Conservation (phyloP, 1,140 invertebrate genomes). For the Drosophila melanogaster region Release_6_plus_ISO1_MT NT_037436.4:285501-286000, state of each 20-base stretch:
- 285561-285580: not conserved
- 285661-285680: constrained; percentile 33
- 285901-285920: constrained; percentile 4
- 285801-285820: not conserved
- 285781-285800: constrained; percentile 24
- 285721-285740: constrained; percentile 45
- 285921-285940: constrained; percentile 28
- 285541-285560: not conserved
- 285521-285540: not conserved
- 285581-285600: constrained; percentile 10
- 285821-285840: constrained; percentile 9
- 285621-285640: constrained; percentile 29
- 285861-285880: not conserved
- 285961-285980: constrained; percentile 9
- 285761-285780: constrained; percentile 5
- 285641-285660: constrained; percentile 16
- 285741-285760: constrained; percentile 31
- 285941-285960: constrained; percentile 34
- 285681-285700: constrained; percentile 5
- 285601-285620: constrained; percentile 18
- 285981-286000: not conserved
- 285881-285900: constrained; percentile 12
- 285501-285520: not conserved
- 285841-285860: constrained; percentile 7
- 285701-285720: constrained; percentile 37